Evolutionary conservation across 2,797 vertebrate species (phyloP).

Genomic region (Australoheros facetus): DNA sequence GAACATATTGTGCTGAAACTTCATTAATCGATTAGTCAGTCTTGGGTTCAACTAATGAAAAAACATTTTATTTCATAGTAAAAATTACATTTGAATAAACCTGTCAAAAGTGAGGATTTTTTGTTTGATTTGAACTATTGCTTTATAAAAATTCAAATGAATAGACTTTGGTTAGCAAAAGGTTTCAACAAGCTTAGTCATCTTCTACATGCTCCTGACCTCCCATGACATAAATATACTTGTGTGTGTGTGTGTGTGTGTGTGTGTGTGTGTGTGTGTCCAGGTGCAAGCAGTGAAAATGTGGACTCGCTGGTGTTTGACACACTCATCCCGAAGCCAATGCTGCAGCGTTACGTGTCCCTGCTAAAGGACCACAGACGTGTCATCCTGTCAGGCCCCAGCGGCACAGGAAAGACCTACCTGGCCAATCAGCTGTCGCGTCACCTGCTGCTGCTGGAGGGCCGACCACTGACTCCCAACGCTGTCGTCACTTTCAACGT

Average conservation of each 20-base stretch:
- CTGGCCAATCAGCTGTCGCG: slow-evolving; percentile 91
- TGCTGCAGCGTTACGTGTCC: slow-evolving; percentile 94
- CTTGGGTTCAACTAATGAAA: not conserved
- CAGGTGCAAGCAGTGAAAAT: slow-evolving; percentile 87
- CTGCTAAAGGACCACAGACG: slow-evolving; percentile 91
- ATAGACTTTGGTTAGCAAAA: not conserved
- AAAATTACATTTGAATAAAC: not conserved
- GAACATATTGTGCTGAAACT: not conserved
- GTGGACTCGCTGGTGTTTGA: slow-evolving; percentile 94
- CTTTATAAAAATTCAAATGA: not conserved
- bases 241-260: not conserved
- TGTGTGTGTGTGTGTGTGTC: not conserved
- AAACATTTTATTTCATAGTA: not conserved
- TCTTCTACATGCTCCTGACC: not conserved
- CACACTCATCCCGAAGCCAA: slow-evolving; percentile 92
- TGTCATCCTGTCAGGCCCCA: slow-evolving; percentile 95
- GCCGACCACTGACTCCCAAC: slow-evolving; percentile 83
- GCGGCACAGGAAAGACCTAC: slow-evolving; percentile 94
- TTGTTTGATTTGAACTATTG: not conserved
- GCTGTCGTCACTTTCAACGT: slow-evolving; percentile 94
- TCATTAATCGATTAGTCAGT: not conserved
- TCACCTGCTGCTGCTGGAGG: slow-evolving; percentile 88
- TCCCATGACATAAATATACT: not conserved
- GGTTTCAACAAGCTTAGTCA: not conserved
- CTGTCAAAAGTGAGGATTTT: not conserved